phyloP scores from a whole-genome alignment of 2,888 invertebrate species.

The Cerceris ruficornis region DNA sequence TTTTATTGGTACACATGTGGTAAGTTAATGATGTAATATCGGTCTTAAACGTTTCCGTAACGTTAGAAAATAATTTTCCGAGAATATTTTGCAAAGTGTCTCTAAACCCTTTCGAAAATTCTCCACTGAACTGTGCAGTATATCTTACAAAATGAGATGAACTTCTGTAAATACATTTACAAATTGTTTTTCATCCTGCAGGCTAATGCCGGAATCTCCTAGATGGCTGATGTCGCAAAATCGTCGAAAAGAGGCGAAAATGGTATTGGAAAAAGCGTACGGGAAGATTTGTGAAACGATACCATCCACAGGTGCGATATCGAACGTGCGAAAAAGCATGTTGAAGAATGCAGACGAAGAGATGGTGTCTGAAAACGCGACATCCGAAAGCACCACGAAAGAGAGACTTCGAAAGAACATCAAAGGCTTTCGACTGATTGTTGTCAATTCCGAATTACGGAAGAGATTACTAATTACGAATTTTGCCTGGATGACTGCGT shows the following conservation, averaged over 20 bases:
- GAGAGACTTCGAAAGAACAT: conserved; percentile 45
- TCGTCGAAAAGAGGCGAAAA: conserved; percentile 81
- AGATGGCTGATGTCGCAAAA: conserved; percentile 83
- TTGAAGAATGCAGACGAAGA: background rate
- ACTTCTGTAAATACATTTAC: background rate
- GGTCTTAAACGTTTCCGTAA: too few species aligned
- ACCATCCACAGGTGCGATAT: background rate
- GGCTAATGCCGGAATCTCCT: conserved; percentile 82
- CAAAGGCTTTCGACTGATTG: conserved; percentile 60
- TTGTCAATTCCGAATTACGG: conserved; percentile 66
- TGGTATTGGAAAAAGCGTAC: conserved; percentile 63
- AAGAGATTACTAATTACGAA: conserved; percentile 68
- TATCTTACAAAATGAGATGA: background rate
- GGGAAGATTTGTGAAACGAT: conserved; percentile 25
- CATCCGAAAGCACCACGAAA: conserved; percentile 1
- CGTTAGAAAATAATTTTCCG: too few species aligned
- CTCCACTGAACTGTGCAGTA: too few species aligned
- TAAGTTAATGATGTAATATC: conserved; percentile 66
- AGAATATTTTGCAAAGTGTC: too few species aligned
- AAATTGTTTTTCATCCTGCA: conserved; percentile 22
- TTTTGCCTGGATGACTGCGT: conserved; percentile 72
- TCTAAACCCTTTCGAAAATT: too few species aligned
- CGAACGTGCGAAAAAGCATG: background rate
- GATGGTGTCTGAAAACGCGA: background rate
- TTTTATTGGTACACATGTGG: conserved; percentile 82